A percentile compares a stretch with the other conserved stretches of the same genome.
Evolutionary conservation across 1,140 invertebrate species (phyloP).

Genomic region (Bradysia coprophila): DNA sequence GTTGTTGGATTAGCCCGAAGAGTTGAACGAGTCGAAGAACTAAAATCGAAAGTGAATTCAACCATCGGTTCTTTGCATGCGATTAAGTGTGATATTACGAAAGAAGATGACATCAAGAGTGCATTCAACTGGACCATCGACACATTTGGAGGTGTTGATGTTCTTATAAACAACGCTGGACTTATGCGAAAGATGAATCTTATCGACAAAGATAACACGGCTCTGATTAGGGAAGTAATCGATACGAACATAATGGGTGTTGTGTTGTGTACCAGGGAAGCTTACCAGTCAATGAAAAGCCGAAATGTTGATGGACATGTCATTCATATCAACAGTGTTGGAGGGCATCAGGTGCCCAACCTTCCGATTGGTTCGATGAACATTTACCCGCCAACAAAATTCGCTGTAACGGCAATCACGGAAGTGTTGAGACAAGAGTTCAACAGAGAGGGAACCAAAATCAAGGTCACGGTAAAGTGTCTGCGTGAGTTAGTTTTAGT

Average conservation of each 20-base stretch:
- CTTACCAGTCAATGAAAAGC: conserved; percentile 19
- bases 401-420: conserved; percentile 1
- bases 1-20: conserved; percentile 51
- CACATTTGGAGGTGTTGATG: neutral
- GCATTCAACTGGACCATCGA: neutral
- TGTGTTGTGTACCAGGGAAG: conserved; percentile 36
- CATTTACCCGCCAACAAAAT: conserved; percentile 2
- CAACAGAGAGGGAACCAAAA: neutral
- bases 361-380: neutral
- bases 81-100: neutral
- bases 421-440: conserved; percentile 1
- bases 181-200: neutral
- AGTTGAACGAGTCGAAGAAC: conserved; percentile 30
- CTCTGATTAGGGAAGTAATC: conserved; percentile 11
- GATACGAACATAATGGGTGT: conserved; percentile 45
- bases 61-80: neutral
- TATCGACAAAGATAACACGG: neutral
- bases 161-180: neutral
- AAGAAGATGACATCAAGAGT: neutral
- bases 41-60: conserved; percentile 7
- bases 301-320: conserved; percentile 1
- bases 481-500: neutral
- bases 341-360: conserved; percentile 1
- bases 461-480: conserved; percentile 2
- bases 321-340: conserved; percentile 2